Base-by-base conservation (phyloP, 2,113 vertebrate species). In the Spermophilus dauricus region DNA sequence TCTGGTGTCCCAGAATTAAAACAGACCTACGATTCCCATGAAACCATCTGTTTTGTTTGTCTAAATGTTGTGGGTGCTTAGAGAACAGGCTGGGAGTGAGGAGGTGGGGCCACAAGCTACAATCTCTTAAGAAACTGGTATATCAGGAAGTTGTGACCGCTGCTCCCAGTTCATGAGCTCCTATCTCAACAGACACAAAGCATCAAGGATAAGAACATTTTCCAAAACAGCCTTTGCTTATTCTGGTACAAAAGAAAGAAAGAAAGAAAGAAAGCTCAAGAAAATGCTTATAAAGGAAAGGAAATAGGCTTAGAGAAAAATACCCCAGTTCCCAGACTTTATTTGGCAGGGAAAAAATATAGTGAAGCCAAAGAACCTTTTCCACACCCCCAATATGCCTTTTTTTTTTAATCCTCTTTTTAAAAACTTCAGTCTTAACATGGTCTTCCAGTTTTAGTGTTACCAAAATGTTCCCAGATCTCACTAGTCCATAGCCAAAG, bases 171-270 rank as follows among this genome's bases (percentile, higher is more conserved):
- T 82, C 20, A n/a, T 70, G 20, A 37, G 37, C 78, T 98, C 78
- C 1, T 67, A 30, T 13, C 32, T 95, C 86, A 75, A 58, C 65
- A 87, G 82, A 82, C 0, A 1, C 11, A 82, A 77, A 96, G 34
- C 51, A 61, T 90, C 84, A 86, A 89, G 78, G 58, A 69, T 65
- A 75, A 92, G 78, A 77, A 86, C 65, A 93, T 94, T 93, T 92
- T 91, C 86, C 86, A 86, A 97, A 96, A 91, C 67, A 98, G 87
- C 69, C 95, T 92, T 93, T 92, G 87, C 75, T 97, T 96, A 72
- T 94, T 61, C 48, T 92, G 67, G 76, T 73, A 86, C 56, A 34
- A 76, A 61, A 87, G n/a, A n/a, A 87, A 90, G 85, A 48, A 63
- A 45, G 65, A 88, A 37, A 45, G 65, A 88, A 37, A 48, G 82